phyloP scores from a whole-genome alignment of 1,140 invertebrate species.

The Zaprionus tsacasi region DNA sequence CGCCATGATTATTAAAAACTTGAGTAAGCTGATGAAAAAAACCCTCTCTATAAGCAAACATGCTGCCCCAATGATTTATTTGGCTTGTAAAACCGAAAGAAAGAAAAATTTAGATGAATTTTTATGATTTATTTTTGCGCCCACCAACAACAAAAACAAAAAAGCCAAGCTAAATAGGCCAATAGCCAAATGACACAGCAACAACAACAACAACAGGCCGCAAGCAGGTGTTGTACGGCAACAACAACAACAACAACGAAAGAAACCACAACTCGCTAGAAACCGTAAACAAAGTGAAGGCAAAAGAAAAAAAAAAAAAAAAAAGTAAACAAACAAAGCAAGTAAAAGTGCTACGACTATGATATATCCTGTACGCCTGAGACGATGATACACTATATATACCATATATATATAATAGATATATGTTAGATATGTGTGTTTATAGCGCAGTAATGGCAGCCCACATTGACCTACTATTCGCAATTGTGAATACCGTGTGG shows the following conservation, averaged over 20 bases:
- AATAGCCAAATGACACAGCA: slow-evolving; percentile 58
- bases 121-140: slow-evolving; percentile 42
- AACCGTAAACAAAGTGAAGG: slow-evolving; percentile 32
- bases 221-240: slow-evolving; percentile 39
- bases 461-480: slow-evolving; percentile 81
- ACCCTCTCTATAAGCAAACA: neutral
- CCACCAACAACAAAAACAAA: slow-evolving; percentile 46
- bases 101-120: slow-evolving; percentile 1
- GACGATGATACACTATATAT: slow-evolving; percentile 58
- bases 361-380: slow-evolving; percentile 2
- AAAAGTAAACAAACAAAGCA: slow-evolving; percentile 4
- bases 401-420: neutral
- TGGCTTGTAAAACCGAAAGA: neutral
- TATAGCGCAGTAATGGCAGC: slow-evolving; percentile 11
- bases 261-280: slow-evolving; percentile 8
- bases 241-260: neutral
- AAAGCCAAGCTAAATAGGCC: slow-evolving; percentile 58
- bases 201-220: slow-evolving; percentile 18
- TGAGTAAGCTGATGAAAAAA: neutral
- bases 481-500: slow-evolving; percentile 29
- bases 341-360: slow-evolving; percentile 4
- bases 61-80: neutral
- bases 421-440: neutral
- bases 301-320: neutral
- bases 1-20: neutral